Percentiles rank a stretch among this genome's conserved stretches.
Conservation (phyloP, 2,113 vertebrate species). For the Syngnathus floridae region DNA sequence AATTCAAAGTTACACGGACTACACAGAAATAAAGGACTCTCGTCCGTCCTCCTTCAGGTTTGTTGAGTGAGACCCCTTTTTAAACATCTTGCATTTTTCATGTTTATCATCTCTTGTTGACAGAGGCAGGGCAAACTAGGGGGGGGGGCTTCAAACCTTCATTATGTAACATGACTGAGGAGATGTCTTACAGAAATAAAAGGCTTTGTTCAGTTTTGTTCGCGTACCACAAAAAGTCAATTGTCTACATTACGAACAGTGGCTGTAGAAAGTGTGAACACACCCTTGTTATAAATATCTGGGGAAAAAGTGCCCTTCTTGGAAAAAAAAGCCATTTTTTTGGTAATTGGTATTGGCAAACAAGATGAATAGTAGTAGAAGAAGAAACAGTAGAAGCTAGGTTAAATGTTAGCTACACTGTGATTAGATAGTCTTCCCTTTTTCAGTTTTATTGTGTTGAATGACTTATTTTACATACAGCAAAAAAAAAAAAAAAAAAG, state of each 20-base stretch:
- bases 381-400: no score
- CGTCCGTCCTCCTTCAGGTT: constrained; percentile 30
- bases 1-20: constrained; percentile 10
- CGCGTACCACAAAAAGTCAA: constrained; percentile 43
- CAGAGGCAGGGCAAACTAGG: constrained; percentile 32
- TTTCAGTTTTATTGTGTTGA: no score
- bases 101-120: constrained; percentile 55
- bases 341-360: no score
- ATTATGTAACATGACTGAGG: constrained; percentile 37
- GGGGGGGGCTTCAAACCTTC: constrained; percentile 28
- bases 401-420: no score
- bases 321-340: not conserved
- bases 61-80: constrained; percentile 28
- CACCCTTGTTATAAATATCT: not conserved
- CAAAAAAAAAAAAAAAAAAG: no score
- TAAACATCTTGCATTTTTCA: constrained; percentile 34
- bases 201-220: constrained; percentile 39
- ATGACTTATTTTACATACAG: no score
- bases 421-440: no score
- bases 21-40: constrained; percentile 32
- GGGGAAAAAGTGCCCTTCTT: no score
- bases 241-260: constrained; percentile 42
- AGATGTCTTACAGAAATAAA: constrained; percentile 44
- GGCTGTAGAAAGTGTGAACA: constrained; percentile 1
- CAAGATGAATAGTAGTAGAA: no score